These are phyloP conservation scores for Eilema caniola DNA, from an alignment of 2,888 invertebrate genomes.

Conservation along the genomic window DNA sequence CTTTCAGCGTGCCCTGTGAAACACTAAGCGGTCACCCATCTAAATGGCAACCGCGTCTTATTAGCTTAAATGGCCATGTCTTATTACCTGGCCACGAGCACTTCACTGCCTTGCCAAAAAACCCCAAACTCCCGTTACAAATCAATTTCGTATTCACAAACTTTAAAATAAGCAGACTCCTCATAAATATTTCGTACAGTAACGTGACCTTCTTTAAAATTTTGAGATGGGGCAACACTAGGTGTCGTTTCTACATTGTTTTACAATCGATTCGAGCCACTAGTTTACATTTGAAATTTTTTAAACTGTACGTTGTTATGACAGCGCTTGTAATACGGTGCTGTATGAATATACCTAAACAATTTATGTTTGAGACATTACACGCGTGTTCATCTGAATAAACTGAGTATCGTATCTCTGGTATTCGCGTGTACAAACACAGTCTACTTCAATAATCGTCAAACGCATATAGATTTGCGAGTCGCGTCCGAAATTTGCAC, in stretches of 20 bases:
- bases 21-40: no score
- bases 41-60: no score
- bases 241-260: constrained; percentile 5
- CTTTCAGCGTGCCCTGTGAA: no score
- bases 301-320: neutral
- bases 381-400: constrained; percentile 13
- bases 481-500: no score
- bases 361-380: constrained; percentile 9
- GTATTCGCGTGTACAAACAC: neutral
- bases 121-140: neutral
- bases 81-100: no score
- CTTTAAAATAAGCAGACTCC: neutral
- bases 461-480: no score
- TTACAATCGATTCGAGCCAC: constrained; percentile 1
- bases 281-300: constrained; percentile 9
- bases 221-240: neutral
- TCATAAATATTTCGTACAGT: neutral
- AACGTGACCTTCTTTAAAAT: neutral
- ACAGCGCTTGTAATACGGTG: neutral
- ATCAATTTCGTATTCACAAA: neutral
- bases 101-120: no score
- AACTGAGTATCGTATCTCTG: neutral
- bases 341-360: constrained; percentile 7
- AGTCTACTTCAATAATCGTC: no score
- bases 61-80: no score